These are phyloP conservation scores for Cercopithecus mona DNA, from an alignment of 2,113 vertebrate genomes.

Conservation along the genomic window DNA sequence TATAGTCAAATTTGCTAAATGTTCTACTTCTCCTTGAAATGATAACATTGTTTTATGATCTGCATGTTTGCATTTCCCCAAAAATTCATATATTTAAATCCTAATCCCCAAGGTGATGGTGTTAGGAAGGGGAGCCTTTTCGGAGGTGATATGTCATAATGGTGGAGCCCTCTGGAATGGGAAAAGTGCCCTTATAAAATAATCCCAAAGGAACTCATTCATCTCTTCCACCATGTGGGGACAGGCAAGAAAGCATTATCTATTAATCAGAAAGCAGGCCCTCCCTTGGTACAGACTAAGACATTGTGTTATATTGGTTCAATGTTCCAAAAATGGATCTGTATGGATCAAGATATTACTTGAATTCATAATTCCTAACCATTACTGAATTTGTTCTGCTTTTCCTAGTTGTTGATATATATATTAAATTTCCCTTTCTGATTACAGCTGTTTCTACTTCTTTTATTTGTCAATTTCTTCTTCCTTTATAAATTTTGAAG, in stretches of 20 bases:
- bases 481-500: background rate
- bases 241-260: background rate
- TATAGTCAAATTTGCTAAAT: background rate
- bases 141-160: background rate
- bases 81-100: background rate
- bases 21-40: background rate
- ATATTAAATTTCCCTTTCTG: background rate
- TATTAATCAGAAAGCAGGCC: background rate
- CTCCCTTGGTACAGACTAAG: background rate
- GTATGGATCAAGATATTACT: background rate
- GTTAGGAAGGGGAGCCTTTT: background rate
- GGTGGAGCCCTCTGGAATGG: background rate
- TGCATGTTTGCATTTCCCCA: background rate
- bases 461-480: background rate
- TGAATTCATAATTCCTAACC: background rate
- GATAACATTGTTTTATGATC: background rate
- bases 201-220: background rate
- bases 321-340: background rate
- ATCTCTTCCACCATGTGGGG: background rate
- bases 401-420: background rate
- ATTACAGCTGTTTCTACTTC: background rate
- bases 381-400: background rate
- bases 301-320: background rate
- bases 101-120: background rate
- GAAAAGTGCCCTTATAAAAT: background rate